Conservation (phyloP, 1,140 invertebrate genomes). For the Monochamus saltuarius region DNA sequence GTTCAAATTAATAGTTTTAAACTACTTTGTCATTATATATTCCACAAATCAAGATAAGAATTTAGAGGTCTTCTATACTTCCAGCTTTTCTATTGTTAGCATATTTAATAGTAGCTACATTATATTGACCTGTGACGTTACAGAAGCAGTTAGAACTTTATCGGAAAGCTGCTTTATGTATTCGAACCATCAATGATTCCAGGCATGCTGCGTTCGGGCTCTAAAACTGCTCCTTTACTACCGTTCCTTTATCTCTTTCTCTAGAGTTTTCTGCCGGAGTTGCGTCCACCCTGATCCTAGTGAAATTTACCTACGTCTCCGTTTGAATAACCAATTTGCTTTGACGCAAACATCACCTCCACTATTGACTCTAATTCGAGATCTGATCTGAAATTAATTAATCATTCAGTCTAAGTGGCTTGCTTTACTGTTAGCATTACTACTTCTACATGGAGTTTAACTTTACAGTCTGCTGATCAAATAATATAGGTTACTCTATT, state of each 20-base stretch:
- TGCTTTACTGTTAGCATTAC: too few species aligned
- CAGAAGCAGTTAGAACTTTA: slow-evolving; percentile 8
- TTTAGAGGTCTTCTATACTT: too few species aligned
- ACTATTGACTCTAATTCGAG: slow-evolving; percentile 16
- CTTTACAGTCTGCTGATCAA: too few species aligned
- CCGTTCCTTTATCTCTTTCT: slow-evolving; percentile 1
- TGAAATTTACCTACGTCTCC: slow-evolving; percentile 16
- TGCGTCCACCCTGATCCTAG: background rate
- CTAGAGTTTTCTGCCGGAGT: background rate
- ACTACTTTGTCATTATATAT: too few species aligned
- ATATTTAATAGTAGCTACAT: too few species aligned
- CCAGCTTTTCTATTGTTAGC: too few species aligned
- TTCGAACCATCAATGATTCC: slow-evolving; percentile 29
- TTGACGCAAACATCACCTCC: slow-evolving; percentile 19
- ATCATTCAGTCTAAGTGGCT: too few species aligned
- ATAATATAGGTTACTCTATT: too few species aligned
- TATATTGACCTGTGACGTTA: slow-evolving; percentile 3
- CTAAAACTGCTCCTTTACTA: slow-evolving; percentile 24
- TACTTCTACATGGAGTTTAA: too few species aligned
- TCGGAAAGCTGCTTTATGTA: slow-evolving; percentile 19
- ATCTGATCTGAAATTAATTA: too few species aligned
- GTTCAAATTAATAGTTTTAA: too few species aligned
- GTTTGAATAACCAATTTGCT: slow-evolving; percentile 28
- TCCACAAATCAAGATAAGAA: too few species aligned
- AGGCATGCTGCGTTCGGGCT: slow-evolving; percentile 17